These are phyloP conservation scores for Drosophila guanche DNA, from an alignment of 1,140 invertebrate genomes.

Conservation along the genomic window DNA sequence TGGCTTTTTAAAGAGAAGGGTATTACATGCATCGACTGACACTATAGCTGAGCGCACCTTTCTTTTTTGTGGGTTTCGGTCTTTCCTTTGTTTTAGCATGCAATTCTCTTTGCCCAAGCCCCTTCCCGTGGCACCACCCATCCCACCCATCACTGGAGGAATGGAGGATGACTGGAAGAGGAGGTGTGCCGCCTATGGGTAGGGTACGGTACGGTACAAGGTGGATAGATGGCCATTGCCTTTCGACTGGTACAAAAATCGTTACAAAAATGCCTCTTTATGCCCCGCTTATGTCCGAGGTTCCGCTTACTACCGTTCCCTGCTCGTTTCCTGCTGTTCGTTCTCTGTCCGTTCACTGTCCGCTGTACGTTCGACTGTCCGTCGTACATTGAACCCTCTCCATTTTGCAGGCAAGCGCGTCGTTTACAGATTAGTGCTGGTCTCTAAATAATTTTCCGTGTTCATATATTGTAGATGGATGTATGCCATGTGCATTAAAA, in stretches of 20 bases:
- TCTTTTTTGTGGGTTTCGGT: slow-evolving; percentile 36
- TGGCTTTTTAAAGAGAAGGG: slow-evolving; percentile 31
- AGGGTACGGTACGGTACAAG: too few relatives aligned
- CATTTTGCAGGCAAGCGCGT: slow-evolving; percentile 9
- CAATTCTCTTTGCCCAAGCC: slow-evolving; percentile 57
- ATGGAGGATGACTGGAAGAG: too few relatives aligned
- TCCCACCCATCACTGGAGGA: not conserved
- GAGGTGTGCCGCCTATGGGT: too few relatives aligned
- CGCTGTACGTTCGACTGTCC: slow-evolving; percentile 4
- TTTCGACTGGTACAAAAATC: slow-evolving; percentile 42
- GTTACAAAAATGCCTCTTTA: slow-evolving; percentile 42
- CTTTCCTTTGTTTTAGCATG: slow-evolving; percentile 44
- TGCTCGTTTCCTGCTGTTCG: slow-evolving; percentile 33
- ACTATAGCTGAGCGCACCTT: slow-evolving; percentile 7
- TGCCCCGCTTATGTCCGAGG: slow-evolving; percentile 6
- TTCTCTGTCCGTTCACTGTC: slow-evolving; percentile 2
- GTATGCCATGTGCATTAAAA: slow-evolving; percentile 51
- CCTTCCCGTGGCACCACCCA: slow-evolving; percentile 42
- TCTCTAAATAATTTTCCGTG: slow-evolving; percentile 45
- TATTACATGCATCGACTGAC: slow-evolving; percentile 29
- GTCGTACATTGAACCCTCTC: slow-evolving; percentile 43
- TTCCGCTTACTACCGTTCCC: slow-evolving; percentile 34
- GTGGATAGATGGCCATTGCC: not conserved
- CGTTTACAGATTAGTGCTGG: slow-evolving; percentile 38
- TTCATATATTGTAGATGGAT: slow-evolving; percentile 11